Percentiles rank a stretch among this genome's conserved stretches.
phyloP scores from a whole-genome alignment of 2,888 invertebrate genomes.

The Subacronicta megacephala region DNA sequence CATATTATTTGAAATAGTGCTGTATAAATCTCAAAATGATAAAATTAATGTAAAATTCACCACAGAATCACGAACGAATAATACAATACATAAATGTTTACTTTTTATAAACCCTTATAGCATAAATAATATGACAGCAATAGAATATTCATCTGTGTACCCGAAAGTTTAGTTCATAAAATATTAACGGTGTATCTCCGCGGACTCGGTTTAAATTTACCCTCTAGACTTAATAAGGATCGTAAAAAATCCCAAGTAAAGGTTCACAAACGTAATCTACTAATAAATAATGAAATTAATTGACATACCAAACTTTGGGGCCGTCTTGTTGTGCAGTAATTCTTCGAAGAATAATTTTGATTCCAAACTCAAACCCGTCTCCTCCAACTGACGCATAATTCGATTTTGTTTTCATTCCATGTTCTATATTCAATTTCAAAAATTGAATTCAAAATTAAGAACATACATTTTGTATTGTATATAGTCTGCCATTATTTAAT shows the following conservation, averaged over 20 bases:
- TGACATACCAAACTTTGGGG: conserved; percentile 30
- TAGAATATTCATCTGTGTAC: conserved; percentile 69
- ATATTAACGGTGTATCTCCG: conserved; percentile 66
- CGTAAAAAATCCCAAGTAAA: conserved; percentile 61
- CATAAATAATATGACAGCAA: conserved; percentile 48
- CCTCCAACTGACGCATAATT: conserved; percentile 29
- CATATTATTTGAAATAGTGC: too few species aligned
- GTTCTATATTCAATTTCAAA: conserved; percentile 26
- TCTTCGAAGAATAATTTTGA: conserved; percentile 46
- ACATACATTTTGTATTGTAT: conserved; percentile 7
- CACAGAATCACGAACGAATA: conserved; percentile 3
- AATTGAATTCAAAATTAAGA: conserved; percentile 27
- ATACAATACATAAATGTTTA: conserved; percentile 24
- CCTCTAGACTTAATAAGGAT: conserved; percentile 61
- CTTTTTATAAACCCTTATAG: conserved; percentile 27
- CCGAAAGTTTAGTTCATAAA: conserved; percentile 70
- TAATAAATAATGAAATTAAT: conserved; percentile 51
- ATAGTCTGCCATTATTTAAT: conserved; percentile 32
- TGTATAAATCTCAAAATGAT: too few species aligned
- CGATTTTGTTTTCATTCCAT: conserved; percentile 30
- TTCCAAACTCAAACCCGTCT: conserved; percentile 44
- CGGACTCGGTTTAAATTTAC: conserved; percentile 59
- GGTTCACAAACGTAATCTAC: conserved; percentile 51
- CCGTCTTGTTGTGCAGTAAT: conserved; percentile 23
- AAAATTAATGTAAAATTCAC: neutral